Evolutionary conservation across 2,113 vertebrate genomes (phyloP).

Genomic region (Willisornis vidua): DNA sequence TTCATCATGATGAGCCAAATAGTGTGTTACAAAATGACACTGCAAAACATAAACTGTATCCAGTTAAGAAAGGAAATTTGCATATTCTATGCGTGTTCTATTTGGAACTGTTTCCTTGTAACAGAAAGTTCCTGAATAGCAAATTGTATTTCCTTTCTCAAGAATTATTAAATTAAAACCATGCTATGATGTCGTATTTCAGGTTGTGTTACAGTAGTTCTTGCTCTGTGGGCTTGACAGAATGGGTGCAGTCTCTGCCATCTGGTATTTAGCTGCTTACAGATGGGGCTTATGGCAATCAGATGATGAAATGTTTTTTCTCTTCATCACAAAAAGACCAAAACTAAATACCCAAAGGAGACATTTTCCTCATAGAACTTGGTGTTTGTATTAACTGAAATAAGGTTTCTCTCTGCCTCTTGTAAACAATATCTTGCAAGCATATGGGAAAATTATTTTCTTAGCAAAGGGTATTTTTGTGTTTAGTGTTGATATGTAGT

Average conservation of each 20-base stretch:
- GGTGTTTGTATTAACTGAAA: neutral
- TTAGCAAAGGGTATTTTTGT: neutral
- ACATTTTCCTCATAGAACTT: neutral
- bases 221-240: neutral
- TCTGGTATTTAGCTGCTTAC: neutral
- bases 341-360: neutral
- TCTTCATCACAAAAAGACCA: neutral
- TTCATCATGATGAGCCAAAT: neutral
- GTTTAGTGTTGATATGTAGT: neutral
- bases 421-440: neutral
- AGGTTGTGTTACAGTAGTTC: neutral
- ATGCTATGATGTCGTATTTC: neutral
- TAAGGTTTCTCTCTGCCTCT: neutral
- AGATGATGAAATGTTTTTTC: neutral
- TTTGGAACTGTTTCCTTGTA: neutral
- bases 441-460: neutral
- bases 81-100: fast-evolving
- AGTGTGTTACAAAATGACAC: neutral
- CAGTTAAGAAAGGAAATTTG: neutral
- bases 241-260: neutral
- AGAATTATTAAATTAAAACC: neutral
- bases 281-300: neutral
- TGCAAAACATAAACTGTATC: neutral
- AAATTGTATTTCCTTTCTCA: neutral
- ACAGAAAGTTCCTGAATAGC: neutral